Percentiles rank a stretch among this genome's conserved stretches.
Conservation (phyloP, 2,888 invertebrate genomes). For the Chloromyia formosa region DNA sequence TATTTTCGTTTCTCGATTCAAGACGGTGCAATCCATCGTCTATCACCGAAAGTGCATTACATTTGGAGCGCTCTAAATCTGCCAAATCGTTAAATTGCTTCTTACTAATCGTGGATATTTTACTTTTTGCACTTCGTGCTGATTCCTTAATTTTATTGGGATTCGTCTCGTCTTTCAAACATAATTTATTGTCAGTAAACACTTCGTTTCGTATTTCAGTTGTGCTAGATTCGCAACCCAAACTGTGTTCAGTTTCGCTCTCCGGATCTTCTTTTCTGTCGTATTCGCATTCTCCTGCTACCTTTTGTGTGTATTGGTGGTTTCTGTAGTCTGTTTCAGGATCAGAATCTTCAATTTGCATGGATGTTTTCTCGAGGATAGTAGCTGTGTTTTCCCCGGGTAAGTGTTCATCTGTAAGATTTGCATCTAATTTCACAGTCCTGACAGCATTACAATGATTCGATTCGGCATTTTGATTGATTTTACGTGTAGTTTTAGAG, state of each 20-base stretch:
- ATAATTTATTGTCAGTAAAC: not conserved
- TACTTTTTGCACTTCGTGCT: conserved; percentile 17
- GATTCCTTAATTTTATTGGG: not conserved
- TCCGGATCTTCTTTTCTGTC: not conserved
- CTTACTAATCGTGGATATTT: conserved; percentile 9
- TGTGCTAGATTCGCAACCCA: not conserved
- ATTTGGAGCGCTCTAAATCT: conserved; percentile 44
- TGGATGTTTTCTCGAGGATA: not conserved
- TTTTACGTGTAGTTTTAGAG: no score
- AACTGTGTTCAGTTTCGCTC: conserved; percentile 26
- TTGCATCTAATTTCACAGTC: not conserved
- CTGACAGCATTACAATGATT: no score
- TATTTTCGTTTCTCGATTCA: conserved; percentile 24
- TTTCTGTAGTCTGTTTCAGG: conserved; percentile 38
- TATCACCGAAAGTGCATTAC: conserved; percentile 43
- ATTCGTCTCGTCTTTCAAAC: not conserved
- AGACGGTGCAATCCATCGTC: conserved; percentile 43
- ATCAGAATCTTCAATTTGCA: conserved; percentile 5
- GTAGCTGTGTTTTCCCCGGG: no score
- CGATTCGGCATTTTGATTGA: no score
- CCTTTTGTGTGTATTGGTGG: no score
- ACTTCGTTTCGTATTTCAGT: conserved; percentile 9
- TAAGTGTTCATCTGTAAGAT: no score
- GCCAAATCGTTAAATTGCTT: conserved; percentile 39
- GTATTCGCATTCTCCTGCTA: conserved; percentile 8